Evolutionary conservation across 2,113 vertebrate species (phyloP), one percentile per base, ranked within the genome.

Genomic region (Microcebus ravelobensis): DNA sequence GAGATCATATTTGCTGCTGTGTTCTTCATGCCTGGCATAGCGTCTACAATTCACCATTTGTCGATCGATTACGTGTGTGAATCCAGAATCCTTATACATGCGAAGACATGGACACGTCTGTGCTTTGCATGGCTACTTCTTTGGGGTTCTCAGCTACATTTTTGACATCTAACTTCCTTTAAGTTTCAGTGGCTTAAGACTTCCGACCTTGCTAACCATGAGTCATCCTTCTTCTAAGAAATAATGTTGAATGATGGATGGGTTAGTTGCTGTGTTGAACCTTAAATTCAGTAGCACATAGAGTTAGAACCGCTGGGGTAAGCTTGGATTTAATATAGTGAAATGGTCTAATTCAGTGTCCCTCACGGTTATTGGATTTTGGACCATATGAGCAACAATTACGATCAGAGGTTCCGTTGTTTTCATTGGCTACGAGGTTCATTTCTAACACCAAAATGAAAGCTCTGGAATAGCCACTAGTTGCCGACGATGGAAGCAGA

Each of bases 191-290:
- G n/a, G 25, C 82, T 88, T 65, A 39, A 59, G 57, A 73, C 36
- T 91, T 97, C 50, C 73, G 68, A 70, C 74, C 88, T 71, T 29
- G 34, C 57, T 79, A 68, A 39, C 4, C 67, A 39, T 67, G 77
- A 92, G 31, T 81, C 71, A 95, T 81, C 42, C 12, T 90, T 92
- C 12, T 90, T 92, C 45, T 86, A n/a, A 77, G 57, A 97, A 96
- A 77, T n/a, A n/a, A 52, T 80, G 27, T 83, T 70, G 57, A 59
- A 73, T 80, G 86, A 74, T 71, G 48, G 25, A n/a, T 67, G 65
- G 48, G 3, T 81, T 45, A 25, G 13, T 55, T 25, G 20, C 50
- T 73, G 0, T 67, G 31, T 25, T 86, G 31, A 52, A 71, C 18
- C 9, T 93, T 84, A 77, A 94, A 48, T 89, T 91, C 6, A 88